These are phyloP conservation scores for Oscheius sp. DNA, from an alignment of 1,140 invertebrate species.

Conservation along the genomic window DNA sequence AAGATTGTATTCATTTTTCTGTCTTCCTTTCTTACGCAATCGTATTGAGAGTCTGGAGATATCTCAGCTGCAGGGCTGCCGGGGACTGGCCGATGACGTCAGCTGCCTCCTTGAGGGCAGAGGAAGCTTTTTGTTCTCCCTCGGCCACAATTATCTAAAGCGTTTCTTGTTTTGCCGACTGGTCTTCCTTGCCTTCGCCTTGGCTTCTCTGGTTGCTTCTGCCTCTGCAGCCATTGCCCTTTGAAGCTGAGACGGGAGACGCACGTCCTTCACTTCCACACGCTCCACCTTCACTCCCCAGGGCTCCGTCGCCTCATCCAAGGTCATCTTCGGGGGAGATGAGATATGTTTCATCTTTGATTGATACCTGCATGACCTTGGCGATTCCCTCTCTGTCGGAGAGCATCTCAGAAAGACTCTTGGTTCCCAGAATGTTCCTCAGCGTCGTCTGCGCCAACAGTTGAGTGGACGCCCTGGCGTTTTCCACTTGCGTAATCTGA, in stretches of 20 bases:
- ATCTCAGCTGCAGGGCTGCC: conserved; percentile 62
- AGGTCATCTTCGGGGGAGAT: conserved; percentile 48
- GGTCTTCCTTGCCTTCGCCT: conserved; percentile 48
- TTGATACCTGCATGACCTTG: conserved; percentile 74
- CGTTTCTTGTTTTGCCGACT: neutral
- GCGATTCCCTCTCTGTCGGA: conserved; percentile 85
- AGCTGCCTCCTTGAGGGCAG: conserved; percentile 34
- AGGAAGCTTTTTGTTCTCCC: conserved; percentile 74
- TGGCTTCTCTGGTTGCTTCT: conserved; percentile 56
- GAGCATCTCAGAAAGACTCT: conserved; percentile 81
- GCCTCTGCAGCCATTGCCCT: conserved; percentile 60
- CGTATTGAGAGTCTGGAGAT: conserved; percentile 62
- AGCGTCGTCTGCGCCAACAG: conserved; percentile 62
- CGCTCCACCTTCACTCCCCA: conserved; percentile 92
- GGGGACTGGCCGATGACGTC: conserved; percentile 66
- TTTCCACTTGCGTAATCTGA: conserved; percentile 79
- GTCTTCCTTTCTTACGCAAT: conserved; percentile 52
- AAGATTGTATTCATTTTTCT: neutral
- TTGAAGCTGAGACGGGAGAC: conserved; percentile 62
- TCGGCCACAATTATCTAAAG: conserved; percentile 64
- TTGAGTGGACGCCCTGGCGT: conserved; percentile 71
- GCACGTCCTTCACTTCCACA: conserved; percentile 76
- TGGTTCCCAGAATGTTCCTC: conserved; percentile 84
- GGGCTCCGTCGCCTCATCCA: conserved; percentile 84
- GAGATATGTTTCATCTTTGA: neutral